Conservation (phyloP, 2,888 invertebrate genomes). For the Drosophila nigricruria region DNA sequence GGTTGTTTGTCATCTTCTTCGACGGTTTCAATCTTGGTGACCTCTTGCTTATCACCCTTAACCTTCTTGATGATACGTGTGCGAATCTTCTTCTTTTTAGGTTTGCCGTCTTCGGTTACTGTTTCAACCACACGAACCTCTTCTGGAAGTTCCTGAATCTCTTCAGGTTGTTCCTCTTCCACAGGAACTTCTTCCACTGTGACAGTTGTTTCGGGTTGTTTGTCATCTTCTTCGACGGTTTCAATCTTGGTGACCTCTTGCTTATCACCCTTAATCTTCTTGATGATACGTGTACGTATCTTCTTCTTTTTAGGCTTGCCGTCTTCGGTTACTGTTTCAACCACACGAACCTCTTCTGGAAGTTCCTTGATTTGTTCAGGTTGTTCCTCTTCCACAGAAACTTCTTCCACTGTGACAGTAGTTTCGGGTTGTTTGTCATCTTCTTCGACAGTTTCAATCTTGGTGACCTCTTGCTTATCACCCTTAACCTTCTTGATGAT, state of each 20-base stretch:
- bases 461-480: constrained; percentile 6
- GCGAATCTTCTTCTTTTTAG: constrained; percentile 6
- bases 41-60: constrained; percentile 32
- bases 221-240: constrained; percentile 15
- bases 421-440: constrained; percentile 6
- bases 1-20: constrained; percentile 12
- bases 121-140: constrained; percentile 3
- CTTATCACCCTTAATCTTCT: constrained; percentile 9
- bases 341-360: constrained; percentile 1
- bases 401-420: not conserved
- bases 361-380: not conserved
- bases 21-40: constrained; percentile 29
- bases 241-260: constrained; percentile 20
- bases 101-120: not conserved
- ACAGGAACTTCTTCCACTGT: not conserved
- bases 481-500: constrained; percentile 8
- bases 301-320: constrained; percentile 8
- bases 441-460: constrained; percentile 6
- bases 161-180: not conserved
- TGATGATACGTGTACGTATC: constrained; percentile 5
- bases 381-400: not conserved
- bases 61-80: constrained; percentile 13
- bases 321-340: constrained; percentile 1
- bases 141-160: not conserved
- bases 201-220: constrained; percentile 1